phyloP scores from a whole-genome alignment of 1,140 invertebrate species.

The Archegozetes longisetosus region DNA sequence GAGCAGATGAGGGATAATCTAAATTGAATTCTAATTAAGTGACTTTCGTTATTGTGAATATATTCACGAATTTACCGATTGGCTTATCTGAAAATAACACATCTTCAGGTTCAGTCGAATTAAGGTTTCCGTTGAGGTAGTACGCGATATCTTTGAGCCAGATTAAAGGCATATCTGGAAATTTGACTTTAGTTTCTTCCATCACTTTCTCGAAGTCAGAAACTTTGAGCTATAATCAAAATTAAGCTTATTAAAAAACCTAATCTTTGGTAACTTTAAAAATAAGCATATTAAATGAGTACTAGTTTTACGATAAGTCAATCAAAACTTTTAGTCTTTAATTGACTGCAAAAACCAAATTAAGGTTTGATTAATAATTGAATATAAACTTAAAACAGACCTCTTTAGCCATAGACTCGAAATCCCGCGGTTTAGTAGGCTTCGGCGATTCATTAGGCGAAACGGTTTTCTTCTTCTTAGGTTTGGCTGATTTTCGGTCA shows the following conservation, averaged over 20 bases:
- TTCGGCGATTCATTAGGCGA: not conserved
- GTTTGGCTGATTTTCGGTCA: not conserved
- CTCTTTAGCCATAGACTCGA: not conserved
- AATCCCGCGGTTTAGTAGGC: not conserved
- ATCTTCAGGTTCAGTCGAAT: constrained; percentile 24
- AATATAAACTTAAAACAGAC: not conserved
- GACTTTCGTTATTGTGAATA: too few species aligned
- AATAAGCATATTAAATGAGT: too few species aligned
- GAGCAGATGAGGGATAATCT: not conserved
- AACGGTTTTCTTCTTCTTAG: not conserved
- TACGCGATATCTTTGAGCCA: constrained; percentile 33
- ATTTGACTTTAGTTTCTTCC: constrained; percentile 25
- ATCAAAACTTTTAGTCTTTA: too few species aligned
- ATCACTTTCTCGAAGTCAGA: constrained; percentile 23
- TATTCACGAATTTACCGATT: constrained; percentile 24
- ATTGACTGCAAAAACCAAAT: too few species aligned
- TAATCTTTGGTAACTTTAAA: too few species aligned
- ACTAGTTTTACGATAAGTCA: too few species aligned
- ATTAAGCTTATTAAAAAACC: too few species aligned
- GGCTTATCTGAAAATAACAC: constrained; percentile 26
- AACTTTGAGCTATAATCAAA: not conserved
- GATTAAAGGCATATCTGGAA: constrained; percentile 29
- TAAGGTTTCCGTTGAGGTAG: constrained; percentile 28
- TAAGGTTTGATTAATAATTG: not conserved
- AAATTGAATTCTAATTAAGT: too few species aligned